A percentile compares a stretch with the other conserved stretches of the same genome.
These are phyloP conservation scores for Muraenolepis orangiensis DNA, from an alignment of 2,797 vertebrate genomes.

Conservation along the genomic window DNA sequence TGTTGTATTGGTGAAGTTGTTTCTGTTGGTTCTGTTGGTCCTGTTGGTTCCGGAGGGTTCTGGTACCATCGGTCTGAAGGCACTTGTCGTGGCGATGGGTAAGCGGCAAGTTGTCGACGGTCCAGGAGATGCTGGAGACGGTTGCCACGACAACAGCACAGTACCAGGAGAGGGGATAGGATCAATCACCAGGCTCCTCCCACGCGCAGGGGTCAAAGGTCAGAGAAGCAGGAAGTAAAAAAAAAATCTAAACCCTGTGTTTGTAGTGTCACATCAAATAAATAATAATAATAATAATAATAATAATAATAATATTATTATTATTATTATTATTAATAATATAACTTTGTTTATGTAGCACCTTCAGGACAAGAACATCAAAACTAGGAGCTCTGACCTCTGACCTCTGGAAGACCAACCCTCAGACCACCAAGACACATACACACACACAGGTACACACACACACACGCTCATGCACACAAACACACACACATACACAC, in stretches of 20 bases:
- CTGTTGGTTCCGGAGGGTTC: not conserved
- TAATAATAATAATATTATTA: not conserved
- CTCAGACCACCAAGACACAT: not conserved
- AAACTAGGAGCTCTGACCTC: not conserved
- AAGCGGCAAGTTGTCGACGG: slow-evolving; percentile 63
- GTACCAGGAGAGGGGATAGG: not conserved
- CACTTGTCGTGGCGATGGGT: slow-evolving; percentile 61
- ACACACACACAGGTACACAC: not conserved
- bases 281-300: not conserved
- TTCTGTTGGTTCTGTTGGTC: not conserved
- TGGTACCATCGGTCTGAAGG: slow-evolving; percentile 46
- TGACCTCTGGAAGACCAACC: not conserved
- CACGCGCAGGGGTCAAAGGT: slow-evolving; percentile 43
- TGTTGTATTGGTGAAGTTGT: not conserved
- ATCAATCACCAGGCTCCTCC: not conserved
- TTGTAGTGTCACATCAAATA: not conserved
- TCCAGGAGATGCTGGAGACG: not conserved
- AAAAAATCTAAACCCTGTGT: not conserved
- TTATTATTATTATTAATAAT: too few relatives aligned
- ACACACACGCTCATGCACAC: slow-evolving; percentile 2
- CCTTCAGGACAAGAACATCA: not conserved
- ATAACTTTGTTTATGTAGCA: not conserved
- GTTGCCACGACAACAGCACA: slow-evolving; percentile 1
- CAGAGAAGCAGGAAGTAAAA: slow-evolving; percentile 66
- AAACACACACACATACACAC: not conserved